Evolutionary conservation across 2,797 vertebrate genomes (phyloP).

Genomic region (Spheniscus humboldti): DNA sequence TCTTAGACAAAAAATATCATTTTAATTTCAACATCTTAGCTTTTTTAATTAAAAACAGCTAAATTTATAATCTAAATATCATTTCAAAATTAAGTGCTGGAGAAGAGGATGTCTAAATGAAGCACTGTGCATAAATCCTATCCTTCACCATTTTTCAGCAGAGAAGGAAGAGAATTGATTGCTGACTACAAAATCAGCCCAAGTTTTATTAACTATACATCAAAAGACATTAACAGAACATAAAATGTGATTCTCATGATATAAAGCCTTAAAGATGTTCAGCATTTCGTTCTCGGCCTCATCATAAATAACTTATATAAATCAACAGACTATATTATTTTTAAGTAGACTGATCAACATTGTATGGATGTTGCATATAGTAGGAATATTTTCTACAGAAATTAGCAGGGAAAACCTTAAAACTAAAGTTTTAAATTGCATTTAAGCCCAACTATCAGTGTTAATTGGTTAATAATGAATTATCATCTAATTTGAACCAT

Average conservation of each 20-base stretch:
- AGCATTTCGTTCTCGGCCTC: neutral
- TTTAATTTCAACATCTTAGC: neutral
- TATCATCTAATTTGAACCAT: neutral
- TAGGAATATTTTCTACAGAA: neutral
- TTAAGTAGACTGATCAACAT: neutral
- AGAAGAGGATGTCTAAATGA: neutral
- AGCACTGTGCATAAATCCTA: neutral
- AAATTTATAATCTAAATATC: neutral
- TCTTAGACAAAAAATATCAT: neutral
- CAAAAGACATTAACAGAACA: neutral
- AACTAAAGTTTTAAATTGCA: neutral
- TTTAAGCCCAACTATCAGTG: neutral
- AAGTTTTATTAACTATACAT: neutral
- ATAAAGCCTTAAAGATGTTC: neutral
- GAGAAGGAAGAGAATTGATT: neutral
- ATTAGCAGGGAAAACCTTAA: neutral
- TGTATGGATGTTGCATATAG: neutral
- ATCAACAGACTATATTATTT: neutral
- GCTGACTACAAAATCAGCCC: neutral
- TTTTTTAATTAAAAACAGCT: neutral
- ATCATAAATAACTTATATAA: neutral
- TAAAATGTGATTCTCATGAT: neutral
- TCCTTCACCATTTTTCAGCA: neutral
- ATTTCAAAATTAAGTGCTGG: neutral
- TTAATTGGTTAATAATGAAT: neutral